A percentile compares a stretch with the other conserved stretches of the same genome.
Evolutionary conservation across 2,797 vertebrate species (phyloP).

Genomic region (Streptopelia turtur): DNA sequence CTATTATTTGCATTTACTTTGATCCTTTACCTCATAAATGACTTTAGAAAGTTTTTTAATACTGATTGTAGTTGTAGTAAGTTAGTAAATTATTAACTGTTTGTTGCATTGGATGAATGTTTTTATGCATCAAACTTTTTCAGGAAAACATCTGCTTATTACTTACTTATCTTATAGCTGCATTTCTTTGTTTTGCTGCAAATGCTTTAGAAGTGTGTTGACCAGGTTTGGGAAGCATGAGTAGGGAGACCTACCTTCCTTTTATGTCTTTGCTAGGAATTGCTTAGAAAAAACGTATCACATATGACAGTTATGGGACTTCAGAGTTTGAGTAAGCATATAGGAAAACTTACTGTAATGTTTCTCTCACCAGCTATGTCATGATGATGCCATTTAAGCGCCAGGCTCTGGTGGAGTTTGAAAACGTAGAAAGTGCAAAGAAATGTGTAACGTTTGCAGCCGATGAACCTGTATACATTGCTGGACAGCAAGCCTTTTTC

Average conservation of each 20-base stretch:
- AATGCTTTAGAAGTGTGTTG: not conserved
- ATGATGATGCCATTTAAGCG: slow-evolving; percentile 99
- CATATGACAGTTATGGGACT: accelerated
- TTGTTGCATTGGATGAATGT: not conserved
- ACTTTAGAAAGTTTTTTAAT: not conserved
- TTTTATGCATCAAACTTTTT: not conserved
- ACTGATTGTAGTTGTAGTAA: not conserved
- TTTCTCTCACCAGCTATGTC: slow-evolving; percentile 87
- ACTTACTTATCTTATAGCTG: not conserved
- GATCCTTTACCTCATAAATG: not conserved
- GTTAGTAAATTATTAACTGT: not conserved
- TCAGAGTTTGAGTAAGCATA: not conserved
- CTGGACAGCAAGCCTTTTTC: slow-evolving; percentile 96
- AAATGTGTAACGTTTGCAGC: slow-evolving; percentile 91
- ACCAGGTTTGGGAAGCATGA: not conserved
- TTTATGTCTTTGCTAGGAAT: not conserved
- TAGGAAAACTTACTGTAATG: not conserved
- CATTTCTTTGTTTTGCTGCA: not conserved
- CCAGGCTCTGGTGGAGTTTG: slow-evolving; percentile 96
- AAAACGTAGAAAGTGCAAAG: slow-evolving; percentile 90
- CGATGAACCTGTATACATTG: slow-evolving; percentile 91
- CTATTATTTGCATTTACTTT: not conserved
- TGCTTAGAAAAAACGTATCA: accelerated
- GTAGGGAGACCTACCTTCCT: not conserved
- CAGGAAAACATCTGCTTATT: not conserved